Evolutionary conservation across 2,888 invertebrate genomes (phyloP), one percentile per base, ranked within the genome.

Genomic region (Athalia cordata): DNA sequence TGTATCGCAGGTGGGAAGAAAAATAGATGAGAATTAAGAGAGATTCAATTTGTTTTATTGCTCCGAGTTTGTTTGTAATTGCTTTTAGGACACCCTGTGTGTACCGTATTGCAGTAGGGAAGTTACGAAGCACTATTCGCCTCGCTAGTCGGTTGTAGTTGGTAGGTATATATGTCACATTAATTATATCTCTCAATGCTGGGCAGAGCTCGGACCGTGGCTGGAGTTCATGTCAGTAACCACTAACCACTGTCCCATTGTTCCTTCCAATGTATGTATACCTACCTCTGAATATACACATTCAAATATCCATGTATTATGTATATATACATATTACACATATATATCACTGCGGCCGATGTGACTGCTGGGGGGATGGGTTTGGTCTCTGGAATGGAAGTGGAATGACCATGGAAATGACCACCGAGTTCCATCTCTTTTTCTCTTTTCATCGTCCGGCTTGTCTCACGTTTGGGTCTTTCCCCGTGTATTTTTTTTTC

Each of bases 231-330:
- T 84, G 85, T 86, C 85, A 84, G 84, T 86, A 87, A 86, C 87
- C 87, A 86, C 85, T 86, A 87, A 86, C 87, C 87, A 86, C 85
- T 84, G 85, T 81, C 80, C 81, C 82, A 82, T 83, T 83, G 83
- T 83, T 81, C 81, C 78, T 68, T 78, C 68, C 15, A 68, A 29
- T 29, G 29, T 29, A 29, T 29, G 29, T 29, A 29, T 29, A 29
- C 2, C 29, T 29, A 29, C 29, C 29, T 29, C 29, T 29, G 29
- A 29, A 29, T 29, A 29, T 70, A 9, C 64, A 43, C 43, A 43
- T 64, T 3, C 15, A 50, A 49, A 13, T 7, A 43, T 29, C 29
- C 43, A 43, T 55, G 13, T 45, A 57, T n/a, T 45, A 52, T 11
- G 9, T 13, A 70, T 45, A 47, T 13, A 66, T 6, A 49, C 5